Evolutionary conservation across 2,888 invertebrate genomes (phyloP).

Genomic region (Physocephala rufipes): DNA sequence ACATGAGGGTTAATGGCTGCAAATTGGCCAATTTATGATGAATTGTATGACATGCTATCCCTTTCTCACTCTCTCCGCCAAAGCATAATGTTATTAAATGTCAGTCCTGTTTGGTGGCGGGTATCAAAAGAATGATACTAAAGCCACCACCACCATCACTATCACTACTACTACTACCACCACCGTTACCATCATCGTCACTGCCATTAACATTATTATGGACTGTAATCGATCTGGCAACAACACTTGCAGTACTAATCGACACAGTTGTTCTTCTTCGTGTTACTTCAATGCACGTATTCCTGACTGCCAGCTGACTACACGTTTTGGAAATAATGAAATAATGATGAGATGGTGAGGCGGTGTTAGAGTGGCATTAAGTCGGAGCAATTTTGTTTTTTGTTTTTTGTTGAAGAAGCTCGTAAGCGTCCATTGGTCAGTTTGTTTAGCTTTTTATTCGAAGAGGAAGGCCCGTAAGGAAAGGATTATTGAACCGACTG

Average conservation of each 20-base stretch:
- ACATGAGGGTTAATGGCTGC: constrained; percentile 35
- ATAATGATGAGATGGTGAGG: too few species aligned
- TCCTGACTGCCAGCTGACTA: not conserved
- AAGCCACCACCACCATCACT: constrained; percentile 13
- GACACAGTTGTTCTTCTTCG: constrained; percentile 20
- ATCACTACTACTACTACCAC: too few species aligned
- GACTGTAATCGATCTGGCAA: too few species aligned
- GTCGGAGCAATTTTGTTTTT: too few species aligned
- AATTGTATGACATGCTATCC: constrained; percentile 32
- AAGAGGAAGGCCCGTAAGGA: not conserved
- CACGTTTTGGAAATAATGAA: too few species aligned
- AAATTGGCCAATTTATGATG: constrained; percentile 34
- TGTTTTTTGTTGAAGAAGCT: not conserved
- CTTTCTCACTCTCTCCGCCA: constrained; percentile 30
- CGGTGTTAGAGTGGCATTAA: too few species aligned
- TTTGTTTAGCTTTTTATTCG: not conserved
- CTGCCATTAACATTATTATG: too few species aligned
- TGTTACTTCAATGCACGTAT: constrained; percentile 18
- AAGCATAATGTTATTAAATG: not conserved
- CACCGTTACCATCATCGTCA: constrained; percentile 13
- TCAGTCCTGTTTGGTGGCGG: not conserved
- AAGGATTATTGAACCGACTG: not conserved
- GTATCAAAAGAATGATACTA: constrained; percentile 6
- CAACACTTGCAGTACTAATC: not conserved
- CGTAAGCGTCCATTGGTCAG: constrained; percentile 21